These are phyloP conservation scores for Mus spretus DNA, from an alignment of 2,797 vertebrate genomes.

Conservation along the genomic window DNA sequence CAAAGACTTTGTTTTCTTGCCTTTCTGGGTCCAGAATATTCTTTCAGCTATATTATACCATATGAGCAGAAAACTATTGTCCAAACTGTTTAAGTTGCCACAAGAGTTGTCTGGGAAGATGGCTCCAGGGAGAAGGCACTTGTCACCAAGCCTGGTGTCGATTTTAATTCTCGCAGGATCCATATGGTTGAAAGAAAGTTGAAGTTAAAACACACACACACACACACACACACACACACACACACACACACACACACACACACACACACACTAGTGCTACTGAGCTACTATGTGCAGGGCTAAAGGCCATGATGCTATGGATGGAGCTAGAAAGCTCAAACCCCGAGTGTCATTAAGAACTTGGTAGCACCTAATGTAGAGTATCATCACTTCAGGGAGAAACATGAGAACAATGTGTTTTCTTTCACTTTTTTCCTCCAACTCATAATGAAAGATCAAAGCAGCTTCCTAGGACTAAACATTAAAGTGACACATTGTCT, in stretches of 20 bases:
- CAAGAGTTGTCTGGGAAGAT: neutral
- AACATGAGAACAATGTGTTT: neutral
- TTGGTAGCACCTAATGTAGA: neutral
- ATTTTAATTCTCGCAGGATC: neutral
- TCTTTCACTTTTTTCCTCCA: neutral
- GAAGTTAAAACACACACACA: no score
- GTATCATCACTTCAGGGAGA: neutral
- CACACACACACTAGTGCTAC: neutral
- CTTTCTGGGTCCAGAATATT: neutral
- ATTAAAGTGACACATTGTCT: neutral
- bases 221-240: neutral
- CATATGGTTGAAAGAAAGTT: neutral
- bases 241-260: neutral
- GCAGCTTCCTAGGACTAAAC: neutral
- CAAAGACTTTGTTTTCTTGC: neutral
- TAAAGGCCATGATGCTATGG: neutral
- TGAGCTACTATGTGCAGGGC: neutral
- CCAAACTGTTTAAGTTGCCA: neutral
- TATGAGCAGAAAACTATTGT: neutral
- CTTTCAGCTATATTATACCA: neutral
- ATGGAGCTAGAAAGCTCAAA: neutral
- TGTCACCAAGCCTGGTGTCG: neutral
- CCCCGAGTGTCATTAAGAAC: neutral
- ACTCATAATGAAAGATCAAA: slow-evolving; percentile 35
- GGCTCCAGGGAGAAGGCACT: neutral